Base-by-base conservation (phyloP, 2,113 vertebrate genomes). In the Asarcornis scutulata region DNA sequence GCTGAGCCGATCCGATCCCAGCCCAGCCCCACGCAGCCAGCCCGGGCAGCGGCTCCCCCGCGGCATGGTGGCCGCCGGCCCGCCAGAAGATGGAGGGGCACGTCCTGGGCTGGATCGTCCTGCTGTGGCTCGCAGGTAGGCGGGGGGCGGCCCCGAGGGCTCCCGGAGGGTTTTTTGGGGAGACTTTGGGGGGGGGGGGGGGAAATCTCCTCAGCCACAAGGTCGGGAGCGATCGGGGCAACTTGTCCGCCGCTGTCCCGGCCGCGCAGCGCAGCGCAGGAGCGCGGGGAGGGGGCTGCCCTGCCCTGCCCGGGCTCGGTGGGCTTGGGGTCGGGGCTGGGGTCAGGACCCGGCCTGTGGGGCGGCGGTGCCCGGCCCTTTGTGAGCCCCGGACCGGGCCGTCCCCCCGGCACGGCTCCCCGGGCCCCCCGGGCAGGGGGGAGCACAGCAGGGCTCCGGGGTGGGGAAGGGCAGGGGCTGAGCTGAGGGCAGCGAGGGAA, bases 111-210 rank as follows among this genome's bases (percentile, higher is more conserved):
- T 97, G 97, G 92, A 88, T 96, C 22, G 95, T 97, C 40, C 60
- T 98, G 52, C 82, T 98, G 53, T 98, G 97, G 95, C 88, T 98
- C 78, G 95, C 98, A 97, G 98, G 98, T 98, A 48, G 46, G 46
- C 17, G 17, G 44, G 44, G 44, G 44, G 44, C 46, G 46, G 10
- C 46, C 46, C 46, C 20, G 21, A 22, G 20, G 46, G 46, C 46
- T 48, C 46, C 46, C 46, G 46, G 46, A 11, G 46, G 46, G 46
- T 48, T 48, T 48, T 22, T 11, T 10, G 20, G 46, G 46, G 46
- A 21, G 46, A 40, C 40, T 40, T 10, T 48, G 17, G 17, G 8
- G 36, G 36, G 36, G 8, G 44, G 44, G 9, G 46, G 46, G 18
- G 9, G 18, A 20, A 20, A 46, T 46, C 20, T 48, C 46, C 46